Evolutionary conservation across 2,113 vertebrate species (phyloP), one percentile per base, ranked within the genome.

Genomic region (Phyllopteryx taeniolatus): DNA sequence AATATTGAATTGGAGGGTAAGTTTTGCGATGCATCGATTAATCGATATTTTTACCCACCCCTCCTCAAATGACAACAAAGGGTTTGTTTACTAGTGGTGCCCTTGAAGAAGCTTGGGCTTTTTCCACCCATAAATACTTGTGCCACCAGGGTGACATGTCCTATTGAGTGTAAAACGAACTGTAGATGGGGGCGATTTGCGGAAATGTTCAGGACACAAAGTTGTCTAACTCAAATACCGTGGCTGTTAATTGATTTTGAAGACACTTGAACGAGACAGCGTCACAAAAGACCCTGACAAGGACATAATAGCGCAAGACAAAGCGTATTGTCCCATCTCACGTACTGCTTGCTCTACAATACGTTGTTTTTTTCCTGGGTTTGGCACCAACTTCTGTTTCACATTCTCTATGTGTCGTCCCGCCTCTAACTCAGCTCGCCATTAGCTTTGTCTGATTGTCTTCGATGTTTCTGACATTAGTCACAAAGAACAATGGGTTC

Each of bases 361-460:
- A 70, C 51, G 46, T 31, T 65, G 76, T 75, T 62, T 63, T 39
- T 42, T 4, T 14, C 4, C 49, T 20, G 17, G 15, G 4, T 51
- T 51, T 51, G 49, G 17, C 49, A 51, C 6, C 49, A 51, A 19
- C 5, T 54, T 56, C 53, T 22, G 15, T 27, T 54, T 68, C 68
- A 47, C 42, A 44, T 22, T 8, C 14, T 47, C 13, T 15, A 4
- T 62, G 77, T 70, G 68, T 67, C 62, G 71, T 80, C 80, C 80
- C 56, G 68, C 75, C 72, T 73, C 60, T 68, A 73, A 74, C 80
- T 80, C 80, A 73, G 42, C 65, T 83, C 78, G 51, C 64, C 82
- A 75, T 87, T 86, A 78, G 76, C 70, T 83, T 85, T 80, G 77
- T 85, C 79, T 72, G 46, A 86, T 80, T 79, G 80, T 83, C 83